A percentile compares a stretch with the other conserved stretches of the same genome.
Evolutionary conservation across 2,113 vertebrate genomes (phyloP).

Genomic region (Dromiciops gliroides): DNA sequence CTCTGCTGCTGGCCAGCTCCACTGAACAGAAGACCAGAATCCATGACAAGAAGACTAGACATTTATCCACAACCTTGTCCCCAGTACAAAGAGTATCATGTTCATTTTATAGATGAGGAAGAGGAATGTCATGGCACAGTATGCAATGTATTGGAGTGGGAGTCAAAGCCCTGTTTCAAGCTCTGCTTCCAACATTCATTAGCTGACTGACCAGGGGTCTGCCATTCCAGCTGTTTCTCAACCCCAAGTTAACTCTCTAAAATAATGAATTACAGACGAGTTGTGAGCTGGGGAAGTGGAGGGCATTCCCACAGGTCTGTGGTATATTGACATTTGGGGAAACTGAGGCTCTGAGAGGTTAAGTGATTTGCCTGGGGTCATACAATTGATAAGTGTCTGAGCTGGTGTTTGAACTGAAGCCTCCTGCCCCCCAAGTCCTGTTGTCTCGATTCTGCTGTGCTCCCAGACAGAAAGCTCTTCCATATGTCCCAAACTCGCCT

Average conservation of each 20-base stretch:
- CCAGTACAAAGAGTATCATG: neutral
- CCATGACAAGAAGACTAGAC: neutral
- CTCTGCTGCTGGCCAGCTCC: neutral
- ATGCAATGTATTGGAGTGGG: neutral
- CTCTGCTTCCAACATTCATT: neutral
- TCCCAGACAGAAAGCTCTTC: neutral
- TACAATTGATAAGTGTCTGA: neutral
- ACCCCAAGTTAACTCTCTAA: neutral
- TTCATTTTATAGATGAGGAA: neutral
- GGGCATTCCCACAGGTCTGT: neutral
- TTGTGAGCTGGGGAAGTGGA: neutral
- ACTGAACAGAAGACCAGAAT: neutral
- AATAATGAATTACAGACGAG: neutral
- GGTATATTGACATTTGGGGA: neutral
- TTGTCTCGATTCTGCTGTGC: neutral
- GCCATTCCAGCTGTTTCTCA: neutral
- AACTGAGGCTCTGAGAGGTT: neutral
- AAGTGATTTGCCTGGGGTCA: neutral
- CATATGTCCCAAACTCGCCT: neutral
- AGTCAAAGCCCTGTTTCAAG: neutral
- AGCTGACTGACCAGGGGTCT: neutral
- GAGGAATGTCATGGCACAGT: neutral
- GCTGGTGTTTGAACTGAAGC: neutral
- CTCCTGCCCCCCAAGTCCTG: neutral
- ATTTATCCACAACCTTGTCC: neutral